A percentile compares a stretch with the other conserved stretches of the same genome.
Conservation (phyloP, 30 jellyfish, hydroid and myxozoan genomes). For the Calvadosia cruxmelitensis region DNA sequence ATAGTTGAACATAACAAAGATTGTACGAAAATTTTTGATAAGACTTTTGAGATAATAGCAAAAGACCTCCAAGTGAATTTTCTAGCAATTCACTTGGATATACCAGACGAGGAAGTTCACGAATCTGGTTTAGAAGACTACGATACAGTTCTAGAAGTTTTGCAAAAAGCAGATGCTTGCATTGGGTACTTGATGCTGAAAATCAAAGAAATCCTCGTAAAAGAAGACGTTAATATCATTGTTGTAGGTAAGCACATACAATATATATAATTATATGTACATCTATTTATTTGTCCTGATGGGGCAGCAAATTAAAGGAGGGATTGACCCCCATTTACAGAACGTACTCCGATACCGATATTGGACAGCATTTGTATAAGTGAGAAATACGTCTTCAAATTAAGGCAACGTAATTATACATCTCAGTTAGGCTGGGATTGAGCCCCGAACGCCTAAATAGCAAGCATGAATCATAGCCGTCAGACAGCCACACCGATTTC, state of each 20-base stretch:
- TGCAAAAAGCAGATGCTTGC: neutral
- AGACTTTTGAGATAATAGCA: constrained; percentile 34
- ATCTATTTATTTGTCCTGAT: too few relatives aligned
- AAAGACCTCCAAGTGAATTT: constrained; percentile 29
- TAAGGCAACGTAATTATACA: neutral
- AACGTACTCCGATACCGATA: too few relatives aligned
- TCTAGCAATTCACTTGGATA: constrained; percentile 47
- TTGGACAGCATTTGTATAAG: too few relatives aligned
- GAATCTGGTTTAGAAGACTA: constrained; percentile 43
- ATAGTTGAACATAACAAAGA: neutral
- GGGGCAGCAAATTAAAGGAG: too few relatives aligned
- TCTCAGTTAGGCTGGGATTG: neutral
- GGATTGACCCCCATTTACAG: too few relatives aligned
- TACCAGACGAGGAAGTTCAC: constrained; percentile 49
- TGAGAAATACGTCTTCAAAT: neutral
- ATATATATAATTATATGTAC: too few relatives aligned
- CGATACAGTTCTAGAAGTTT: neutral
- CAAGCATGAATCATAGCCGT: too few relatives aligned
- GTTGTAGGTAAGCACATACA: constrained; percentile 32
- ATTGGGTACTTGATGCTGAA: neutral
- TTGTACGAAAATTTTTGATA: neutral
- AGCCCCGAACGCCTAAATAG: neutral
- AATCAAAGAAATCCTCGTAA: constrained; percentile 11
- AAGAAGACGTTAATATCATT: constrained; percentile 40
- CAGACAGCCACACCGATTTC: too few relatives aligned